phyloP scores from a whole-genome alignment of 2,113 vertebrate species.

The Petromus typicus region DNA sequence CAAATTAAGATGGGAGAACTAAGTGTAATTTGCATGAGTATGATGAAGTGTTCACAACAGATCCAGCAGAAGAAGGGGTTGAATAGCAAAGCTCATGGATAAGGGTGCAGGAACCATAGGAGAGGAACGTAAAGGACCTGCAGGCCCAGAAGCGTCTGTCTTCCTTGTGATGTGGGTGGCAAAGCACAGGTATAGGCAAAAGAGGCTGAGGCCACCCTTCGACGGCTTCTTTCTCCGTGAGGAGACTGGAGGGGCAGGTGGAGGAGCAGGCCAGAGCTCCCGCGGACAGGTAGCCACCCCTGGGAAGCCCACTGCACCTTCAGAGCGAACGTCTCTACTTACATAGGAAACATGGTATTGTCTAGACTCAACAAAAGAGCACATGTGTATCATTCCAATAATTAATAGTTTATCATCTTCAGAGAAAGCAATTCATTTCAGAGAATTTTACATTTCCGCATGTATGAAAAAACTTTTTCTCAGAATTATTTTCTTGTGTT shows the following conservation, averaged over 20 bases:
- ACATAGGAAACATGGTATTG: background rate
- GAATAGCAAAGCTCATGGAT: background rate
- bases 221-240: background rate
- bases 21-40: background rate
- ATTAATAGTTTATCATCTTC: background rate
- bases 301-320: background rate
- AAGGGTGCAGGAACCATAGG: background rate
- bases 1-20: background rate
- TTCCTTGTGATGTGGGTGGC: background rate
- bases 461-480: background rate
- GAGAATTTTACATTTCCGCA: conserved; percentile 2
- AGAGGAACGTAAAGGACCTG: background rate
- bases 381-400: background rate
- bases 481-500: conserved; percentile 29
- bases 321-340: background rate
- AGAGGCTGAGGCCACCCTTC: background rate
- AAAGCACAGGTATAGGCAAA: background rate
- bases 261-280: background rate
- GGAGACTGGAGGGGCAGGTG: background rate
- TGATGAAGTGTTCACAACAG: background rate
- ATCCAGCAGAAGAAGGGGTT: background rate
- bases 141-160: background rate
- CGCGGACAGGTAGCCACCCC: background rate
- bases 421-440: background rate
- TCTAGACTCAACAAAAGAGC: background rate